Conservation (phyloP, 2,888 invertebrate species). For the Trissolcus brochymenae region DNA sequence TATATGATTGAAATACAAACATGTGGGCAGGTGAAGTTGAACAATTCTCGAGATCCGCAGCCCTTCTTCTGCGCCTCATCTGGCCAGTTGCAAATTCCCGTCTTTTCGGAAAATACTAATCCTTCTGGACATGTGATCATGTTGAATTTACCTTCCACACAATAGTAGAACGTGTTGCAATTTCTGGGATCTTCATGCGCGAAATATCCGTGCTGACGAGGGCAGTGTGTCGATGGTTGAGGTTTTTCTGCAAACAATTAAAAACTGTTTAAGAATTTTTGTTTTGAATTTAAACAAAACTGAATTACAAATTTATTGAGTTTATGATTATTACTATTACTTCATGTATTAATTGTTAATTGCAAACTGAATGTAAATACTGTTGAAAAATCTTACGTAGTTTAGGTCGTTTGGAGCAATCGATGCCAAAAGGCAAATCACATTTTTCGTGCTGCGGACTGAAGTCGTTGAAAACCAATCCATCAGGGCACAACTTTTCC, state of each 20-base stretch:
- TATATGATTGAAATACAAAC: constrained; percentile 1
- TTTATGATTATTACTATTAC: too few species aligned
- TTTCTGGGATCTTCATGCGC: constrained; percentile 86
- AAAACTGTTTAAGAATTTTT: too few species aligned
- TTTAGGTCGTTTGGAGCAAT: constrained; percentile 86
- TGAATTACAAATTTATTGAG: too few species aligned
- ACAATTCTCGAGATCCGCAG: constrained; percentile 90
- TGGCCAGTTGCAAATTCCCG: constrained; percentile 94
- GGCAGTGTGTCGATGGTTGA: constrained; percentile 85
- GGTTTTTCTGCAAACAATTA: constrained; percentile 76
- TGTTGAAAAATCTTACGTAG: constrained; percentile 82
- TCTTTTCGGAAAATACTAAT: constrained; percentile 90
- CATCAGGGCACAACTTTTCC: constrained; percentile 90
- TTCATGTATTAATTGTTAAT: too few species aligned
- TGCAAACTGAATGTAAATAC: too few species aligned
- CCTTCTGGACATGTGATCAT: constrained; percentile 93
- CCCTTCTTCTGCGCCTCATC: constrained; percentile 93
- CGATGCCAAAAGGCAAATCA: constrained; percentile 90
- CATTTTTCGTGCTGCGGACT: constrained; percentile 89
- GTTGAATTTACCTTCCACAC: constrained; percentile 92
- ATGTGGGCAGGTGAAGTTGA: constrained; percentile 87
- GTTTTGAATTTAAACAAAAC: too few species aligned
- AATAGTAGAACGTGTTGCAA: constrained; percentile 92
- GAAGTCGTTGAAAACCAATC: constrained; percentile 93
- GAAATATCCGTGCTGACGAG: constrained; percentile 91